Evolutionary conservation across 2,888 invertebrate genomes (phyloP), one percentile per base, ranked within the genome.

Genomic region (Synanthedon tipuliformis): DNA sequence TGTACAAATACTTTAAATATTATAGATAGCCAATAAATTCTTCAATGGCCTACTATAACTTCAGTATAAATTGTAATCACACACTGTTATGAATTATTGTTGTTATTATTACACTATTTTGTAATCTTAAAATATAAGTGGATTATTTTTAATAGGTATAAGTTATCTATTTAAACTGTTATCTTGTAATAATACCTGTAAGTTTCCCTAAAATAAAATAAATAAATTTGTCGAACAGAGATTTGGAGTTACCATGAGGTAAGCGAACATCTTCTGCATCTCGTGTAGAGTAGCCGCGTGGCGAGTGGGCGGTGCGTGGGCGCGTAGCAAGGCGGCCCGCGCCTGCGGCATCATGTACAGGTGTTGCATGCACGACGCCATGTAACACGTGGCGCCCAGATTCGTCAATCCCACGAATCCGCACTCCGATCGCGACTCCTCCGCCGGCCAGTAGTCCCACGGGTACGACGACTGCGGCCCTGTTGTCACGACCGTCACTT

Each of bases 401-500:
- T 98, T 98, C 0, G 97, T 96, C 4, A 98, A 88, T 0, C 98
- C 98, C 1, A 97, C 97, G 80, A 95, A 97, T 11, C 98, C 98
- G 76, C 96, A 97, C 69, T 96, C 95, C 0, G 97, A 94, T 1
- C 98, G 90, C 0, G 96, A 96, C 75, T 97, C 98, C 70, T 98
- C 98, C 57, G 96, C 94, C 3, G 98, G 98, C 98, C 98, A 98
- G 81, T 97, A 97, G 79, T 98, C 98, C 97, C 97, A 98, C 0
- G 96, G 95, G 82, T 97, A 97, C 0, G 95, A 92, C 1, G 93
- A 92, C 69, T 94, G 93, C 0, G 94, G 92, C 5, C 93, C 92
- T 89, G 67, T 16, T 89, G 67, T 16, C 49, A n/a, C 10, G 5
- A 13, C 5, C 5, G 23, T 23, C 23, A 23, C 45, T 3, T 45